Conservation (phyloP, 2,113 vertebrate genomes). For the Rhinolophus sinicus region DNA sequence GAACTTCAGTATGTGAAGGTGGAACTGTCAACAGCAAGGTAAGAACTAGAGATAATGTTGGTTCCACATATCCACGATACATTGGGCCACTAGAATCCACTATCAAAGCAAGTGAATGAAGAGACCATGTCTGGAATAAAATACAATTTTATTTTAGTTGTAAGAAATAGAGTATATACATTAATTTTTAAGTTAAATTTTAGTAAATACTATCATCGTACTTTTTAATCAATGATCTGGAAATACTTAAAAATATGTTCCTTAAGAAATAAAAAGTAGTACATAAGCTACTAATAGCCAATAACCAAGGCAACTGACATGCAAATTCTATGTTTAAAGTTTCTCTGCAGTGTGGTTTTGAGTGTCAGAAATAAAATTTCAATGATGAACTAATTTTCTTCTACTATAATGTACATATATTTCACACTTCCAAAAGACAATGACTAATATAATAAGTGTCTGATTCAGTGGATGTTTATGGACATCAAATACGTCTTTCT, state of each 20-base stretch:
- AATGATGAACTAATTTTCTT: background rate
- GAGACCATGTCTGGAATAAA: conserved; percentile 94
- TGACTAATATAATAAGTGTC: background rate
- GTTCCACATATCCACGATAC: conserved; percentile 98
- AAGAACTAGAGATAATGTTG: conserved; percentile 96
- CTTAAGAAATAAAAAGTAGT: background rate
- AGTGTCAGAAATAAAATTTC: background rate
- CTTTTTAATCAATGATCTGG: background rate
- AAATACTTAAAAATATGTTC: background rate
- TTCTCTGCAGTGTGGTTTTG: background rate
- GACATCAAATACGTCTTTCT: background rate
- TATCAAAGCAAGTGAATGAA: conserved; percentile 98
- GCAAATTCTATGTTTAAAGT: background rate
- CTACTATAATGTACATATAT: background rate
- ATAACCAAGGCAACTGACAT: background rate
- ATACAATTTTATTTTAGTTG: conserved; percentile 29
- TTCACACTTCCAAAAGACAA: background rate
- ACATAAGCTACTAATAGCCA: background rate
- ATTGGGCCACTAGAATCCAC: conserved; percentile 99
- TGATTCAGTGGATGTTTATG: background rate
- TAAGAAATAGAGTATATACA: conserved; percentile 9
- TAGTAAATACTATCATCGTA: background rate
- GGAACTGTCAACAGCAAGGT: conserved; percentile 97
- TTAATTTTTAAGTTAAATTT: conserved; percentile 1
- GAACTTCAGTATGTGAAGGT: conserved; percentile 97